Base-by-base conservation (phyloP, 2,113 vertebrate species). In the Bothrops jararaca region DNA sequence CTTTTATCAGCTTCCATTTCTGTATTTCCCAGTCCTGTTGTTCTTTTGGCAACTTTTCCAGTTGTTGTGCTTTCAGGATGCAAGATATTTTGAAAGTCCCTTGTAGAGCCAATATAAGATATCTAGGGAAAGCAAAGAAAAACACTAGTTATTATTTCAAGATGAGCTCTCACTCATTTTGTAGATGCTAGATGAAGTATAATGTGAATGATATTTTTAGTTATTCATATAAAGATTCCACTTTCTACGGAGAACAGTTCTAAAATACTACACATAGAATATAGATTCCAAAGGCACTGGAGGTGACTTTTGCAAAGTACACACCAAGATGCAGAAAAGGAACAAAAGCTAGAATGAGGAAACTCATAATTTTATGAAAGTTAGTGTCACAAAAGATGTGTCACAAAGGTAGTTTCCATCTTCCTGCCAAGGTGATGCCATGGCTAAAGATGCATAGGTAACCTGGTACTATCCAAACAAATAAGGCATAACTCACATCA, bases 41-140 rank as follows among this genome's bases (percentile, higher is more conserved):
- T 22, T 88, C 96, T 69, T 96, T 96, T 20, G 98, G 96, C 93
- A 98, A 96, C 74, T 96, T 96, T 93, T 99, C 98, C 93, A 99
- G 94, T 92, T 98, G 97, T 95, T 98, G 98, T 90, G 98, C 98
- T 97, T 97, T 97, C 86, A 97, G 88, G 88, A 98, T 97, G 48
- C 97, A 96, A 93, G 98, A 97, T 91, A 96, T 95, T 90, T 96
- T 95, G 4, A 97, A 96, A 2, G 98, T 98, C 90, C 98, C 99
- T 97, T 88, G 98, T 22, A 99, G 93, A 96, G 97, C 97, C 89
- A 97, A 97, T 93, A 98, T 93, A 64, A 98, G 96, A 95, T 98
- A 99, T 97, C 99, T 99, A 97, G 92, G 60, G 91, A 95, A 91
- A 93, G 97, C 85, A 91, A 96, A 85, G 8, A 91, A 60, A 58